Evolutionary conservation across 2,113 vertebrate species (phyloP).

Genomic region (Bubo scandiacus): DNA sequence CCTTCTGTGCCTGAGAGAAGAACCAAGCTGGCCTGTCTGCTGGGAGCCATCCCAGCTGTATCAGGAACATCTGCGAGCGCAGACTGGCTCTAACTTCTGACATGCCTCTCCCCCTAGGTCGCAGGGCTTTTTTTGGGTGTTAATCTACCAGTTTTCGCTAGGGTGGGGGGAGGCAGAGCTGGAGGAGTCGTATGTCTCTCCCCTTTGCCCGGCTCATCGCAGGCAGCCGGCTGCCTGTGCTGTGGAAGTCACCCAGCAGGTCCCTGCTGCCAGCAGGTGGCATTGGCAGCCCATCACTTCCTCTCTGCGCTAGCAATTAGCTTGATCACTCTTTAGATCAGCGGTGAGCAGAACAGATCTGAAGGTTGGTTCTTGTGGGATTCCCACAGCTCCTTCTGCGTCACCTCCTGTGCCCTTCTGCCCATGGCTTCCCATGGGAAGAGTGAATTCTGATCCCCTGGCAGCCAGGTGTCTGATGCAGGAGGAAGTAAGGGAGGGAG

Average conservation of each 20-base stretch:
- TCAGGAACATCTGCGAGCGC: fast-evolving
- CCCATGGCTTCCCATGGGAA: not conserved
- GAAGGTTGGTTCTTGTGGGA: not conserved
- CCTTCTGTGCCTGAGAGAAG: not conserved
- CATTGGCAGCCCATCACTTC: not conserved
- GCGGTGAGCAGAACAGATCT: not conserved
- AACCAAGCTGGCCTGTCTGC: not conserved
- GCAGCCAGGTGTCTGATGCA: not conserved
- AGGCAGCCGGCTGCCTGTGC: not conserved
- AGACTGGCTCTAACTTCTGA: not conserved
- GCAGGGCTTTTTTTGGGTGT: not conserved
- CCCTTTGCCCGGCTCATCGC: not conserved
- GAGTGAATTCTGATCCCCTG: not conserved
- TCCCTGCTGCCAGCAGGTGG: not conserved
- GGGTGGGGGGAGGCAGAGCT: not conserved
- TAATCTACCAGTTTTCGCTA: not conserved
- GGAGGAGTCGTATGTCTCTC: not conserved
- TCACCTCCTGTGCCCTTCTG: not conserved
- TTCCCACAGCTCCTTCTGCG: not conserved
- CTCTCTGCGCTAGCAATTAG: not conserved
- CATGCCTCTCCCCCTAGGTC: not conserved
- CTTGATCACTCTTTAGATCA: not conserved
- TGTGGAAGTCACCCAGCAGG: not conserved
- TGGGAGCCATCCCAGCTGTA: not conserved
- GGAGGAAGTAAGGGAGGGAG: not conserved